Conservation (phyloP, 2,113 vertebrate species). For the Triplophysa tibetana region DNA sequence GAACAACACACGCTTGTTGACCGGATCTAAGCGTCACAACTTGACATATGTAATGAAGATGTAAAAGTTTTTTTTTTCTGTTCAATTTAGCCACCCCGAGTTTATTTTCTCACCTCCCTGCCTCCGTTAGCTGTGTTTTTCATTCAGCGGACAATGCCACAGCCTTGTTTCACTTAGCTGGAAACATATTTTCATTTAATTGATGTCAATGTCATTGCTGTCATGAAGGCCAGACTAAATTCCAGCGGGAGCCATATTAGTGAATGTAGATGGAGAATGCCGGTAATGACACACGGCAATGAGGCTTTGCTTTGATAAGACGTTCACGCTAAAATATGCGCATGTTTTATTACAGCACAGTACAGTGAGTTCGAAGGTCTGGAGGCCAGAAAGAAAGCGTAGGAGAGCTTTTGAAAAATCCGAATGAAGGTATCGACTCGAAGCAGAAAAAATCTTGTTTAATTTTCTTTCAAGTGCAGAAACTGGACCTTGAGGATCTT, state of each 20-base stretch:
- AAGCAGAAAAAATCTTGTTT: not conserved
- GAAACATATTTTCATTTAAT: conserved; percentile 28
- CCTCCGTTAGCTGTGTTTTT: conserved; percentile 27
- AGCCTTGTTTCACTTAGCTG: conserved; percentile 16
- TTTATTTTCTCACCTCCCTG: conserved; percentile 28
- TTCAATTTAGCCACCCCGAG: not conserved
- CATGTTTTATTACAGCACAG: not conserved
- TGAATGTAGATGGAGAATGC: conserved; percentile 19
- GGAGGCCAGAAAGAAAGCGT: conserved; percentile 31
- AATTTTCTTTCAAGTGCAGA: conserved; percentile 28
- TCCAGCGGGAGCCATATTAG: conserved; percentile 25
- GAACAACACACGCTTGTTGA: not conserved
- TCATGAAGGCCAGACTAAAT: conserved; percentile 32
- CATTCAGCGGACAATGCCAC: conserved; percentile 36
- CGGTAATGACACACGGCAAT: conserved; percentile 14
- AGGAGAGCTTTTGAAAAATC: conserved; percentile 39
- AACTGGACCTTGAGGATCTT: conserved; percentile 22
- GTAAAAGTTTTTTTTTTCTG: not conserved
- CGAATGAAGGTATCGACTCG: conserved; percentile 35
- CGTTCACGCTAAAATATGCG: not conserved
- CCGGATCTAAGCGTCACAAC: not conserved
- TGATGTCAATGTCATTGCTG: conserved; percentile 39
- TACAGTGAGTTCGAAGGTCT: conserved; percentile 12
- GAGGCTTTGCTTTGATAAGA: conserved; percentile 36
- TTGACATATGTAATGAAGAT: not conserved